These are phyloP conservation scores for Microctenopoma lineatum DNA, from an alignment of 2,797 vertebrate genomes.

Conservation along the genomic window DNA sequence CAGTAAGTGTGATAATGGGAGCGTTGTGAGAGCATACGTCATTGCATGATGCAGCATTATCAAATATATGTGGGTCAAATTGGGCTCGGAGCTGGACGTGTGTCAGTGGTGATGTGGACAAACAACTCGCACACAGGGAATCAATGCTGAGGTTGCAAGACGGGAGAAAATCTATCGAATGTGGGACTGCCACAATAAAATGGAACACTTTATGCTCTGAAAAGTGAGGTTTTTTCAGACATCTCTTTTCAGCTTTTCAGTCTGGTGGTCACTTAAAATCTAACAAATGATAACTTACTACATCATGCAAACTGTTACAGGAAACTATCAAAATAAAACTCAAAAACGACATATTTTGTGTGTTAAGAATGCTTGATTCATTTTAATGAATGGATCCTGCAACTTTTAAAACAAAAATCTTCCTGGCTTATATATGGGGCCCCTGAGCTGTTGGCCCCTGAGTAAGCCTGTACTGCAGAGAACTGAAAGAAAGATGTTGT, in stretches of 20 bases:
- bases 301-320: neutral
- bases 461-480: neutral
- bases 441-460: neutral
- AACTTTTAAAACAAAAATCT: neutral
- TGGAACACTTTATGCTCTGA: neutral
- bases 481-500: too few species aligned
- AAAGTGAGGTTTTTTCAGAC: neutral
- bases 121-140: slow-evolving; percentile 19
- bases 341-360: neutral
- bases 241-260: neutral
- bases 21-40: slow-evolving; percentile 17
- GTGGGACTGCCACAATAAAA: slow-evolving; percentile 6
- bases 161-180: slow-evolving; percentile 22
- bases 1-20: slow-evolving; percentile 6
- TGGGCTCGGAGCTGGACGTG: slow-evolving; percentile 7
- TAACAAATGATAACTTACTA: neutral
- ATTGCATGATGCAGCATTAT: slow-evolving; percentile 42
- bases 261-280: neutral
- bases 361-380: neutral
- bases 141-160: slow-evolving; percentile 29
- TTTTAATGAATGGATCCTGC: neutral
- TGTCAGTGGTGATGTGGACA: slow-evolving; percentile 28
- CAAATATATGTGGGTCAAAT: slow-evolving; percentile 22
- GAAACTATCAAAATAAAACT: neutral
- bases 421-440: neutral